Conservation (phyloP, 2,113 vertebrate species). For the Andinoacara biseriatus region DNA sequence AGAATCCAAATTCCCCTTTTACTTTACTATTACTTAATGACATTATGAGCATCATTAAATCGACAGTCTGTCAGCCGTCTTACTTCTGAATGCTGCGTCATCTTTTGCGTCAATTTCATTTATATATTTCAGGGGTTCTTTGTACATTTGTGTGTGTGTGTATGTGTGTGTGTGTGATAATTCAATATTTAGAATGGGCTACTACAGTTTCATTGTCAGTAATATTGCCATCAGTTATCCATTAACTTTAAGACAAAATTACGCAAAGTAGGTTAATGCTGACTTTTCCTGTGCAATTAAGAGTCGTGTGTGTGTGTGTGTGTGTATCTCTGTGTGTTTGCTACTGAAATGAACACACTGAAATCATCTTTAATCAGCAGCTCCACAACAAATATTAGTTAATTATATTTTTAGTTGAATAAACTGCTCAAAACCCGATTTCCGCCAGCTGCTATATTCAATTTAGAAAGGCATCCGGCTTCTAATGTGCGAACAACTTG, state of each 20-base stretch:
- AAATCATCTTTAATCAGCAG: not conserved
- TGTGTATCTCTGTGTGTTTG: not conserved
- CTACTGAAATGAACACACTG: not conserved
- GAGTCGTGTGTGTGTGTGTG: too few species aligned
- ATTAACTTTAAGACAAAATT: not conserved
- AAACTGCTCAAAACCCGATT: not conserved
- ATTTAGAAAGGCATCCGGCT: not conserved
- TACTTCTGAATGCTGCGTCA: not conserved
- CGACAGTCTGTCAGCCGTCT: not conserved
- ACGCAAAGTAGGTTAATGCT: not conserved
- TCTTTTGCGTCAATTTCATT: not conserved
- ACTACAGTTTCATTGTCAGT: not conserved
- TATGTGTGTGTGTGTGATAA: not conserved
- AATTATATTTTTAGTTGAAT: not conserved
- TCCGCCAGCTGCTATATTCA: not conserved
- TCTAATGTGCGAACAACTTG: slow-evolving; percentile 36
- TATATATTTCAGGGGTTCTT: not conserved
- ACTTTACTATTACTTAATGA: too few species aligned
- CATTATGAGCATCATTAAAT: not conserved
- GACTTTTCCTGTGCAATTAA: not conserved
- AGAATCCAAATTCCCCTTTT: too few species aligned
- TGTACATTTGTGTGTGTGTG: not conserved
- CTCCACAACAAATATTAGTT: not conserved
- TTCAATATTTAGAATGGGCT: not conserved
- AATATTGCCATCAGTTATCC: not conserved